Conservation (phyloP, 2,888 invertebrate species). For the Orthosia cruda region DNA sequence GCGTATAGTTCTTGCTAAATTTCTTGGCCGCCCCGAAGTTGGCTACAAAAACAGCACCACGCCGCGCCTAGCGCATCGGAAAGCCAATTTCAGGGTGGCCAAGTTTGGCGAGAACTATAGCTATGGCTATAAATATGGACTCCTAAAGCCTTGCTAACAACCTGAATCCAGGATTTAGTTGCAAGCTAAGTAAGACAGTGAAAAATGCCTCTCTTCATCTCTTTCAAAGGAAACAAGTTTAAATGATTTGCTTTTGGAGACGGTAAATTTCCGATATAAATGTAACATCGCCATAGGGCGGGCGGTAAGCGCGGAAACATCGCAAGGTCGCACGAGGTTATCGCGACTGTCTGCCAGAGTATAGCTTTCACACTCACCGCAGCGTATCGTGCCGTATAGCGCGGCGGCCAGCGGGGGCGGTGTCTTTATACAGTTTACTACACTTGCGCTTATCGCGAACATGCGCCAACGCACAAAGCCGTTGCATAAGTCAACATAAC, state of each 20-base stretch:
- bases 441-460: constrained; percentile 64
- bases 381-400: constrained; percentile 68
- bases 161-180: neutral
- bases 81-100: too few species aligned
- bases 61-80: too few species aligned
- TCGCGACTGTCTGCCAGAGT: constrained; percentile 76
- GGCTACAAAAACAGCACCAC: too few species aligned
- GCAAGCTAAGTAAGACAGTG: neutral
- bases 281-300: constrained; percentile 57
- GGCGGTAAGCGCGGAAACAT: constrained; percentile 75
- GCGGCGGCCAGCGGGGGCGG: constrained; percentile 68
- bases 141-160: neutral
- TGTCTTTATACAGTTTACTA: constrained; percentile 70
- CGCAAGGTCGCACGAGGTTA: constrained; percentile 86
- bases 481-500: constrained; percentile 75
- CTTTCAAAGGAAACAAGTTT: neutral
- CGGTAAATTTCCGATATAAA: constrained; percentile 7
- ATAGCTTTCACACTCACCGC: constrained; percentile 83
- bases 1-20: too few species aligned
- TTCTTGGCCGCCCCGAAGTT: too few species aligned
- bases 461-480: constrained; percentile 55
- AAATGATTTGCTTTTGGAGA: constrained; percentile 10
- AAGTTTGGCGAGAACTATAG: too few species aligned
- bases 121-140: too few species aligned
- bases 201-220: neutral